phyloP scores from a whole-genome alignment of 2,888 invertebrate species.

The Orchestes rusci region DNA sequence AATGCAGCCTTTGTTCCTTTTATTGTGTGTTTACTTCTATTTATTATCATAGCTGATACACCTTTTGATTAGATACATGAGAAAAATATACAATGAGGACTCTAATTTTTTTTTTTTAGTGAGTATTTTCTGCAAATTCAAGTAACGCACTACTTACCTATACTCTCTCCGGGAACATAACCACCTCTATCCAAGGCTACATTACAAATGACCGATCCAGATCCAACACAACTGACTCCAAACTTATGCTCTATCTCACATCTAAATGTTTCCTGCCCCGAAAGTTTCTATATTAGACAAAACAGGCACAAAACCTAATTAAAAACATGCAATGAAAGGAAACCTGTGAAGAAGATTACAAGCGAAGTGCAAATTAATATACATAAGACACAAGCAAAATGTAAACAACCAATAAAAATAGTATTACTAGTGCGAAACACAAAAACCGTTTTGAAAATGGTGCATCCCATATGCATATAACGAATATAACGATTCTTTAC shows the following conservation, averaged over 20 bases:
- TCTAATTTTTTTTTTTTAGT: not conserved
- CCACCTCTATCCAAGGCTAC: slow-evolving; percentile 86
- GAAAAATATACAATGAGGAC: too few species aligned
- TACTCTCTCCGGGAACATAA: slow-evolving; percentile 91
- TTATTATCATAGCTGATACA: slow-evolving; percentile 75
- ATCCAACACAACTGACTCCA: slow-evolving; percentile 81
- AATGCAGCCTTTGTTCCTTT: slow-evolving; percentile 80
- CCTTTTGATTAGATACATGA: slow-evolving; percentile 31
- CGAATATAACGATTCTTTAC: too few species aligned
- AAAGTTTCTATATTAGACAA: slow-evolving; percentile 39
- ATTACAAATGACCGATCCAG: slow-evolving; percentile 79
- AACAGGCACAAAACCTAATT: slow-evolving; percentile 15
- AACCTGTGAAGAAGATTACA: slow-evolving; percentile 16
- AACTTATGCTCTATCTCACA: slow-evolving; percentile 87
- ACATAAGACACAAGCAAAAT: too few species aligned
- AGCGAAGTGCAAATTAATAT: slow-evolving; percentile 16
- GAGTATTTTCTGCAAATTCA: not conserved
- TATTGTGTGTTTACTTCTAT: slow-evolving; percentile 79
- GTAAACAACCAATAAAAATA: too few species aligned
- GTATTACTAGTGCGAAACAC: too few species aligned
- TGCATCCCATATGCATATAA: too few species aligned
- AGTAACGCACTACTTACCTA: slow-evolving; percentile 58
- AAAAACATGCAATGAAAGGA: slow-evolving; percentile 18
- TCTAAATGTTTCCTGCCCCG: slow-evolving; percentile 73
- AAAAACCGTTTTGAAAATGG: too few species aligned